Evolutionary conservation across 2,113 vertebrate genomes (phyloP), one percentile per base, ranked within the genome.

Genomic region (Plestiodon gilberti): DNA sequence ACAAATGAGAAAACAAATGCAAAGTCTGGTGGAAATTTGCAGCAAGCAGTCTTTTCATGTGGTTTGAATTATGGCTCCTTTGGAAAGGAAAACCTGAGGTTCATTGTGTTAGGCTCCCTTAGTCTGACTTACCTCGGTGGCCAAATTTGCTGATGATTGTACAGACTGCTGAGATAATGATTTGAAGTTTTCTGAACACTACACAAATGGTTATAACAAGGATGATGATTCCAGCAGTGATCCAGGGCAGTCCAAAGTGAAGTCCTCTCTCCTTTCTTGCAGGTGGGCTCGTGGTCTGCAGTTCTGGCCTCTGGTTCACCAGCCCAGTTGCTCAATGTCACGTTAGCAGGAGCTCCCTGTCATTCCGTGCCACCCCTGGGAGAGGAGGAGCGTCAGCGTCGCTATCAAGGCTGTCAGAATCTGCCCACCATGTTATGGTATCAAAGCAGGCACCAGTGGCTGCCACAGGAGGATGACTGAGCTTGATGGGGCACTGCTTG

Each of bases 391-490:
- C 91, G 97, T 92, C 94, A 92, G 40, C 94, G 94, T 59, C 96
- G 97, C 88, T 97, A 96, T 91, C 96, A 96, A 91, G 97, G 97
- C 91, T 97, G 97, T 89, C 97, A 97, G 91, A 97, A 97, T 86
- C 95, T 97, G n/a, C 97, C 97, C 0, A 97, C 97, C 0, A 96
- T 96, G 0, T 94, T 97, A 7, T 97, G 97, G 97, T 94, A 97
- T 94, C 96, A 94, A 91, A 96, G 93, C 79, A 91, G 93, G 69
- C 95, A 85, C 70, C 91, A 84, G 43, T 74, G 87, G 6, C 59
- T 71, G 69, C 75, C 18, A 7, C 78, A 89, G 38, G 87, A 93
- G 4, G 86, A 75, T 1, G 75, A 73, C 40, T 88, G 81, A 74
- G 35, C 88, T 14, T 48, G 77, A 48, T 23, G 20, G 35, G 30